Evolutionary conservation across 2,797 vertebrate genomes (phyloP), one percentile per base, ranked within the genome.

Genomic region (Perdix hodgsoniae): DNA sequence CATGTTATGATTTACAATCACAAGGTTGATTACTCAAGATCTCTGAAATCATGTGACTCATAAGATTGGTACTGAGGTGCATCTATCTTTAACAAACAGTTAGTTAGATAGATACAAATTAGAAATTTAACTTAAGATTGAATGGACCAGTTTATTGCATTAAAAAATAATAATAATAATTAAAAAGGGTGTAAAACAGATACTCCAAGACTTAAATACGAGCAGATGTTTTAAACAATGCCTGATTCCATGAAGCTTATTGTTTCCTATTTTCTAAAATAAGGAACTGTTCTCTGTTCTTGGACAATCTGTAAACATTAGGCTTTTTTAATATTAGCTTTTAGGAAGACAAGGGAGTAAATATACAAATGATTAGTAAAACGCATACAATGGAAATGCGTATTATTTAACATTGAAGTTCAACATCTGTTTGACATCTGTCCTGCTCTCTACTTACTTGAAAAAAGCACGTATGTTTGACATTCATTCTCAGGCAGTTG

Each of bases 391-490:
- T 64, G 27, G 39, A 59, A 96, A 86, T 37, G 63, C 15, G 88
- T 83, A 21, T 93, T 84, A 79, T 39, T 85, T 39, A 66, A 71
- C 67, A 16, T 61, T 52, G 60, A 71, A 47, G 14, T 59, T 85
- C 84, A 70, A 47, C 88, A 95, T 95, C 91, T 94, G 91, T 45
- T 89, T 90, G 35, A 83, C 93, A 96, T n/a, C 85, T 94, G n/a
- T 47, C 29, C 23, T 67, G 67, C 17, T 83, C 10, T 83, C 67
- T 89, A 35, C 73, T 93, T 86, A 49, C 67, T 91, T 77, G 44
- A 74, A 82, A 42, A 42, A 42, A 42, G 33, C n/a, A 85, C 82
- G 52, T 61, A 74, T 14, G 33, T 63, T 85, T 71, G n/a, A 93
- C 12, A 77, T n/a, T 24, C 33, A 31, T 66, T 73, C 49, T 61